Evolutionary conservation across 2,797 vertebrate genomes (phyloP).

Genomic region (Euphonia xanthogaster): DNA sequence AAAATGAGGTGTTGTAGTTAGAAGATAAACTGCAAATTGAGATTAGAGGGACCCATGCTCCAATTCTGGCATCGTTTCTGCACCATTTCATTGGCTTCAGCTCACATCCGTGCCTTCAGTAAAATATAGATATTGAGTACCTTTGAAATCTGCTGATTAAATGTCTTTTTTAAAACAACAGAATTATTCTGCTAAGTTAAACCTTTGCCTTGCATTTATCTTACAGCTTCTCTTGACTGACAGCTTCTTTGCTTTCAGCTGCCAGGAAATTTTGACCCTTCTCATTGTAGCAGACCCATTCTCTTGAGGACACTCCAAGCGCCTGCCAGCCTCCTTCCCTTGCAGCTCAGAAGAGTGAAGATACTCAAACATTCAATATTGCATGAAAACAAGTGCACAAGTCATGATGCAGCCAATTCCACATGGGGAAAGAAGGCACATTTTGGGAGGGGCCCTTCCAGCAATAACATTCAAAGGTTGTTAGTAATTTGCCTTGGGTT

Average conservation of each 20-base stretch:
- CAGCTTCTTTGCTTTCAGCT: background rate
- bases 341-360: background rate
- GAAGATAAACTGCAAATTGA: background rate
- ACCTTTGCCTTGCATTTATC: background rate
- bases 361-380: conserved; percentile 2
- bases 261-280: conserved; percentile 27
- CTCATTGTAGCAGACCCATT: background rate
- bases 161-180: background rate
- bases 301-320: background rate
- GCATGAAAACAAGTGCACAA: conserved; percentile 18
- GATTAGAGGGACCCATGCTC: background rate
- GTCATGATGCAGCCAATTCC: background rate
- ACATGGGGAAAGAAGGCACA: background rate
- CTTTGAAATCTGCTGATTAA: background rate
- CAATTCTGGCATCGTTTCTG: background rate
- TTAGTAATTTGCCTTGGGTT: background rate
- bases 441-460: background rate
- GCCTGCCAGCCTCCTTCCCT: background rate
- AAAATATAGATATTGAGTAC: background rate
- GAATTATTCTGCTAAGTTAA: background rate
- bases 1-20: background rate
- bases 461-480: background rate
- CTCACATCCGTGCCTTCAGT: background rate
- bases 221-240: background rate
- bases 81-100: background rate